These are phyloP conservation scores for Enhydra lutris DNA, from an alignment of 2,113 vertebrate species.

Conservation along the genomic window DNA sequence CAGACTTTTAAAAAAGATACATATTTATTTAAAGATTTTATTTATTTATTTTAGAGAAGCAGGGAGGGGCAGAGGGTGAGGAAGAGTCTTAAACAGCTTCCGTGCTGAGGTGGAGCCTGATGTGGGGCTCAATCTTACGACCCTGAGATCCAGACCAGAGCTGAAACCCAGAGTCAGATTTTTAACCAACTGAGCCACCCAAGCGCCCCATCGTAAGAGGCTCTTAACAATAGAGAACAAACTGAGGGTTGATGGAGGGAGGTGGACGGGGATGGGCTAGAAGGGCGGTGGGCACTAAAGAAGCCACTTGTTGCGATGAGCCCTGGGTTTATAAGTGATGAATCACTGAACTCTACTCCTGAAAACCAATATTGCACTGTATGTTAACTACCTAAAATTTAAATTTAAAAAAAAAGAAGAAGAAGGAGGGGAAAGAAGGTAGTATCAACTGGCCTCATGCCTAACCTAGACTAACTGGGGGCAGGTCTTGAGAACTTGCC, in stretches of 20 bases:
- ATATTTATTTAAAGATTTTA: not conserved
- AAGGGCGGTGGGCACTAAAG: not conserved
- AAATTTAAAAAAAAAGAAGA: not conserved
- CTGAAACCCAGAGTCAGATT: not conserved
- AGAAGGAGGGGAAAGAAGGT: not conserved
- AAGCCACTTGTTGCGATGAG: not conserved
- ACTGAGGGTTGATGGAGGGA: not conserved
- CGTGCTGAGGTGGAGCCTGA: not conserved
- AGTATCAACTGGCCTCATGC: not conserved
- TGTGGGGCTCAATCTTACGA: not conserved
- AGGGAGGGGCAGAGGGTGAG: not conserved
- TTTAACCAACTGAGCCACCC: not conserved
- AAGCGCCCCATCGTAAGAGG: not conserved
- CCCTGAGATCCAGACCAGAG: not conserved
- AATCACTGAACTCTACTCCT: not conserved
- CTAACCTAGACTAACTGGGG: not conserved
- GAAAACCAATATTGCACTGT: not conserved
- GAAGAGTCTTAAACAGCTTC: not conserved
- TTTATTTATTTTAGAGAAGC: not conserved
- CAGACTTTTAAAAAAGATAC: not conserved
- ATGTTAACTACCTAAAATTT: not conserved
- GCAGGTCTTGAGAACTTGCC: not conserved
- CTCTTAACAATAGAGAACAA: not conserved
- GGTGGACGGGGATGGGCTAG: not conserved
- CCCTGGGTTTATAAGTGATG: not conserved